phyloP scores from a whole-genome alignment of 2,888 invertebrate genomes.

The Hirudinaria manillensis region DNA sequence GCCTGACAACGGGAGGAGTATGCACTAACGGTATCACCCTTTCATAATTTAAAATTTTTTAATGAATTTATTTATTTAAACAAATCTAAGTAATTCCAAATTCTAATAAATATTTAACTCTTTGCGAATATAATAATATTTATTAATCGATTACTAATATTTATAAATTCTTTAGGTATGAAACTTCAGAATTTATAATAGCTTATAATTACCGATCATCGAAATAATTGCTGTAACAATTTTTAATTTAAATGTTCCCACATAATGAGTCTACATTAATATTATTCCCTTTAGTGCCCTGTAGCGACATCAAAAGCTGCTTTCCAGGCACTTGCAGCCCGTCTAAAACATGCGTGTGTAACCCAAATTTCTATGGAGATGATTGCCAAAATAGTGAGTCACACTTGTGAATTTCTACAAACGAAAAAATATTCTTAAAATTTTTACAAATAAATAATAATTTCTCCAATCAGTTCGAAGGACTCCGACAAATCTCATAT shows the following conservation, averaged over 20 bases:
- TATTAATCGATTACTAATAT: too few species aligned
- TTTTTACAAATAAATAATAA: not conserved
- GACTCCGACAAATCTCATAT: not conserved
- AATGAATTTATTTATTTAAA: not conserved
- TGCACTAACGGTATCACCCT: conserved; percentile 8
- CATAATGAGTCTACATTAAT: not conserved
- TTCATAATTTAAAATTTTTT: not conserved
- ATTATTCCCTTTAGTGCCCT: not conserved
- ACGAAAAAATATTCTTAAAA: not conserved
- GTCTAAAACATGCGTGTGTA: not conserved
- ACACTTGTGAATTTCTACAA: not conserved
- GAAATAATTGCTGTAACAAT: not conserved
- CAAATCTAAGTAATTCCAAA: not conserved
- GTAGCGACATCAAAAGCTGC: not conserved
- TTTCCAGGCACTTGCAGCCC: not conserved
- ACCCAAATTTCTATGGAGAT: not conserved
- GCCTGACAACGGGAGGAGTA: conserved; percentile 1
- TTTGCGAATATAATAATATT: too few species aligned
- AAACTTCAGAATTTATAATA: not conserved
- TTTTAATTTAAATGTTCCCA: not conserved
- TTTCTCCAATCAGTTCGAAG: not conserved
- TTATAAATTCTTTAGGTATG: not conserved
- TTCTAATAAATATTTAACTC: not conserved
- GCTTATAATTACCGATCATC: too few species aligned
- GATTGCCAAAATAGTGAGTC: conserved; percentile 2